These are phyloP conservation scores for Aldabrachelys gigantea DNA, from an alignment of 2,113 vertebrate genomes.

Conservation along the genomic window DNA sequence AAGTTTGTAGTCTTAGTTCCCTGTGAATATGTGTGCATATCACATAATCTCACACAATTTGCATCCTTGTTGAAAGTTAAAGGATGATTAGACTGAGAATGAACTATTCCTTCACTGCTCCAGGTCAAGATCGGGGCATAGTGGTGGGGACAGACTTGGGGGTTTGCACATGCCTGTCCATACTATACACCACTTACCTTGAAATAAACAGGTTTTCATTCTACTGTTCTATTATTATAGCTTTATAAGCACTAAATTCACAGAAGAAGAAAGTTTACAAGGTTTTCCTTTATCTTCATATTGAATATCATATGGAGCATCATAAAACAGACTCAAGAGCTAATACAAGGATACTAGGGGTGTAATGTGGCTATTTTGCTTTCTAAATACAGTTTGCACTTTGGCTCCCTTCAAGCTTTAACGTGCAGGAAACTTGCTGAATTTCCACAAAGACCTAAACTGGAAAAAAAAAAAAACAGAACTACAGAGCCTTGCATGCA, in stretches of 20 bases:
- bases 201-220: not conserved
- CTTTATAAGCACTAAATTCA: conserved; percentile 6
- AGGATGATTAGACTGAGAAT: not conserved
- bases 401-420: conserved; percentile 2
- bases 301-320: not conserved
- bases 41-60: not conserved
- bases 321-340: not conserved
- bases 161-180: not conserved
- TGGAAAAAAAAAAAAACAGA: not conserved
- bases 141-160: not conserved
- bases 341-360: not conserved
- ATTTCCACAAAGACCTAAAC: not conserved
- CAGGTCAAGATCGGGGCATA: not conserved
- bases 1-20: not conserved
- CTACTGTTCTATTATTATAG: not conserved
- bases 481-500: conserved; percentile 11
- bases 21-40: not conserved
- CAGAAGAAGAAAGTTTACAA: not conserved
- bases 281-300: not conserved
- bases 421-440: not conserved
- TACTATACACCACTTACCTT: not conserved
- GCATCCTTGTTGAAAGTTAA: not conserved
- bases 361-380: conserved; percentile 7
- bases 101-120: not conserved
- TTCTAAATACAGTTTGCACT: conserved; percentile 1